These are phyloP conservation scores for Xestia ashworthii DNA, from an alignment of 2,888 invertebrate species.

Conservation along the genomic window DNA sequence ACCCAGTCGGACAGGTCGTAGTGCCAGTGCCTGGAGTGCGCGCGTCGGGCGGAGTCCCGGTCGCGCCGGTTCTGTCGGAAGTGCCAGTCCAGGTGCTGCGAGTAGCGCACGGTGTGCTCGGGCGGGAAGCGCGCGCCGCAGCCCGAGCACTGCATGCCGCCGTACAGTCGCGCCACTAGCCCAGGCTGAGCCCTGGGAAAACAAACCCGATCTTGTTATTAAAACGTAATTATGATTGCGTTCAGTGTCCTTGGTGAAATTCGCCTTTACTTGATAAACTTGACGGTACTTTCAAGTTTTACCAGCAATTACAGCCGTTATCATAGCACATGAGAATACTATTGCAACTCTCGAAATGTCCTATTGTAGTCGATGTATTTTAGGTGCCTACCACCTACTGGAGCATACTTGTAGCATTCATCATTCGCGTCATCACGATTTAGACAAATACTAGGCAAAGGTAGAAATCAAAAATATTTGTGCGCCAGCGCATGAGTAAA, in stretches of 20 bases:
- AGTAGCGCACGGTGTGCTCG: slow-evolving; percentile 97
- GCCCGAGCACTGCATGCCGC: slow-evolving; percentile 98
- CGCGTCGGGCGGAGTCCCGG: slow-evolving; percentile 95
- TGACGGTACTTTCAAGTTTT: too few species aligned
- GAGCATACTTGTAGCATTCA: neutral
- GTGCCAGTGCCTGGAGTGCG: slow-evolving; percentile 97
- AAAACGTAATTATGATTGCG: neutral
- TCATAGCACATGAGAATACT: too few species aligned
- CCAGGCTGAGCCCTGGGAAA: slow-evolving; percentile 92
- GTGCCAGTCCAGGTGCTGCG: slow-evolving; percentile 99
- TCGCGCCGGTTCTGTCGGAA: slow-evolving; percentile 98
- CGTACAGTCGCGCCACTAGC: slow-evolving; percentile 93
- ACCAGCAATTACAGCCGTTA: too few species aligned
- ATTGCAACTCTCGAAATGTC: too few species aligned
- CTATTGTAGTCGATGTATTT: too few species aligned
- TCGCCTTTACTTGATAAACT: too few species aligned
- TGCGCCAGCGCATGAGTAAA: neutral
- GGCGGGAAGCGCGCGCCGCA: slow-evolving; percentile 98
- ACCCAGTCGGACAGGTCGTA: slow-evolving; percentile 97
- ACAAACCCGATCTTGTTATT: neutral
- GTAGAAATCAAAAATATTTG: neutral
- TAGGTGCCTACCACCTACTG: neutral
- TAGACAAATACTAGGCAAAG: neutral
- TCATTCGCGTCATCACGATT: neutral
- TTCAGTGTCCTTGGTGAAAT: neutral